These are phyloP conservation scores for Agelaius phoeniceus DNA, from an alignment of 2,113 vertebrate species.

Conservation along the genomic window DNA sequence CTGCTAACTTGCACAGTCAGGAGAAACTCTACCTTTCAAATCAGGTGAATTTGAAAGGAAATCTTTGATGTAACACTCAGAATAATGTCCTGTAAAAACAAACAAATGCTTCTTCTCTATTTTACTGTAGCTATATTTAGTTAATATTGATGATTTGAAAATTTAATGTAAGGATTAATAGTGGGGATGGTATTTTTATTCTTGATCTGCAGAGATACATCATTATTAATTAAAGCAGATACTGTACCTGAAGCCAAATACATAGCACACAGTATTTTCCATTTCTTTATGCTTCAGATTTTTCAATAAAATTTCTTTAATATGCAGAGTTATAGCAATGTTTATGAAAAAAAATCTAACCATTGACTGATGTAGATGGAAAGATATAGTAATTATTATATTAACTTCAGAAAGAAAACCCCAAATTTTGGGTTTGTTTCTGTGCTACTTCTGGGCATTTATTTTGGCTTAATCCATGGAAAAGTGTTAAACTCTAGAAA, in stretches of 20 bases:
- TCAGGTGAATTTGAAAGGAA: conserved; percentile 24
- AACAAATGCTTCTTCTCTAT: conserved; percentile 7
- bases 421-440: neutral
- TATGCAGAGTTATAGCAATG: neutral
- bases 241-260: neutral
- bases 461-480: neutral
- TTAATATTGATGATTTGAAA: conserved; percentile 55
- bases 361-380: neutral
- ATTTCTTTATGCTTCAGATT: neutral
- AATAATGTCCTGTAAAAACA: conserved; percentile 30
- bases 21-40: neutral
- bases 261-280: neutral
- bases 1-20: neutral
- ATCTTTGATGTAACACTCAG: conserved; percentile 8
- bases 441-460: neutral
- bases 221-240: conserved; percentile 41
- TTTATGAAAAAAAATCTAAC: neutral
- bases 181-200: neutral
- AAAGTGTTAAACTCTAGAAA: neutral
- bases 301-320: neutral
- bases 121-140: conserved; percentile 47
- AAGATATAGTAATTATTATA: neutral
- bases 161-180: neutral
- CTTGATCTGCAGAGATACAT: conserved; percentile 6
- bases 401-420: neutral